These are phyloP conservation scores for Mycalesis mineus DNA, from an alignment of 2,888 invertebrate genomes.

Conservation along the genomic window DNA sequence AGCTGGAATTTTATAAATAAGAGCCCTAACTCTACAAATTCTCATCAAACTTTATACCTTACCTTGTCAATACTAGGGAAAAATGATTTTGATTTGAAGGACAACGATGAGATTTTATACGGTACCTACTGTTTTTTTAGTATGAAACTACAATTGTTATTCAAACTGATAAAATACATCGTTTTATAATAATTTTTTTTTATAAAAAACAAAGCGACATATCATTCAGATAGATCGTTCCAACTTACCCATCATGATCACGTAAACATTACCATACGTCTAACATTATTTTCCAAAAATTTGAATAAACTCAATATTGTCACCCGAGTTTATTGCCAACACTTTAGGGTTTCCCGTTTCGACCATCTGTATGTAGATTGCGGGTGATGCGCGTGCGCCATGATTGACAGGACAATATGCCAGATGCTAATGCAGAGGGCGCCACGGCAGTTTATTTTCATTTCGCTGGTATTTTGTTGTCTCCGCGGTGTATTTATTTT, in stretches of 20 bases:
- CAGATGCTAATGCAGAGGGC: conserved; percentile 49
- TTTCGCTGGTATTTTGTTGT: conserved; percentile 13
- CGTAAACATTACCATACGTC: conserved; percentile 21
- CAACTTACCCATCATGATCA: conserved; percentile 4
- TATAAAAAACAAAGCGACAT: neutral
- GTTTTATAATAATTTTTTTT: too few relatives aligned
- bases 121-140: too few relatives aligned
- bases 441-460: conserved; percentile 14
- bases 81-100: too few relatives aligned
- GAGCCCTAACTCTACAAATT: too few relatives aligned
- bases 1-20: too few relatives aligned
- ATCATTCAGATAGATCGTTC: conserved; percentile 8
- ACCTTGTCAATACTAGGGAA: too few relatives aligned
- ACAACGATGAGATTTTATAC: too few relatives aligned
- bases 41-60: too few relatives aligned
- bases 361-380: conserved; percentile 54
- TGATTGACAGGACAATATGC: conserved; percentile 70
- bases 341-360: conserved; percentile 46
- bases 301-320: conserved; percentile 33
- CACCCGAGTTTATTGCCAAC: conserved; percentile 33
- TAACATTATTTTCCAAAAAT: conserved; percentile 26
- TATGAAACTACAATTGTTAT: too few relatives aligned
- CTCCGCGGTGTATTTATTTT: conserved; percentile 12
- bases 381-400: conserved; percentile 49
- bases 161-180: too few relatives aligned